Evolutionary conservation across 2,797 vertebrate species (phyloP).

Genomic region (Chaunax sp.): DNA sequence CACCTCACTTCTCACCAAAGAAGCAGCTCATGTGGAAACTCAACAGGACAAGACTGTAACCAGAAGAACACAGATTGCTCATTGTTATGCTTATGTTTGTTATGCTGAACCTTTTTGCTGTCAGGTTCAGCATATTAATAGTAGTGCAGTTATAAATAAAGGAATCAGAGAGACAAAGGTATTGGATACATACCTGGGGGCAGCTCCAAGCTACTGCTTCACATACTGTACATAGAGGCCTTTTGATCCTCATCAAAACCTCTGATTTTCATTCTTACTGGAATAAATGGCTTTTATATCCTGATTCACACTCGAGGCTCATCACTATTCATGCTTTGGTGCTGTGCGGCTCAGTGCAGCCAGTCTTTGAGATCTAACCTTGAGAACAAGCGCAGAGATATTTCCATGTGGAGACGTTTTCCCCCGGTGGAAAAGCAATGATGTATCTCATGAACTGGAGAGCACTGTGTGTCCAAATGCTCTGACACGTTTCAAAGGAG

Average conservation of each 20-base stretch:
- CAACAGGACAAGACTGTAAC: too few relatives aligned
- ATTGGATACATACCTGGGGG: too few relatives aligned
- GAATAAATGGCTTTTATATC: slow-evolving; percentile 2
- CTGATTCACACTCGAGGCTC: slow-evolving; percentile 5
- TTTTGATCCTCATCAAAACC: background rate
- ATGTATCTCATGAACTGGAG: slow-evolving; percentile 4
- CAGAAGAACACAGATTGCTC: too few relatives aligned
- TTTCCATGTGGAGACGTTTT: slow-evolving; percentile 18
- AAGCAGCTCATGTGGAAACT: too few relatives aligned
- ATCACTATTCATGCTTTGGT: slow-evolving; percentile 52
- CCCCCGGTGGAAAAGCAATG: slow-evolving; percentile 13
- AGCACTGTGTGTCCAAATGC: background rate
- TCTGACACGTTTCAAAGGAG: slow-evolving; percentile 7
- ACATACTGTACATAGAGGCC: background rate
- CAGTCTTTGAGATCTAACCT: slow-evolving; percentile 43
- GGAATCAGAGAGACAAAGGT: background rate
- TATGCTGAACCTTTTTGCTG: too few relatives aligned
- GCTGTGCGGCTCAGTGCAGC: slow-evolving; percentile 21
- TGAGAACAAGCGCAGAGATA: slow-evolving; percentile 32
- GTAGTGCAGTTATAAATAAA: too few relatives aligned
- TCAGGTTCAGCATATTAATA: too few relatives aligned
- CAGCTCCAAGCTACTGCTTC: background rate
- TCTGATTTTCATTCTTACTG: slow-evolving; percentile 5
- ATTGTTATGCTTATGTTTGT: too few relatives aligned
- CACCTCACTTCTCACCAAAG: too few relatives aligned